Base-by-base conservation (phyloP, 2,113 vertebrate genomes). In the Oncorhynchus keta region DNA sequence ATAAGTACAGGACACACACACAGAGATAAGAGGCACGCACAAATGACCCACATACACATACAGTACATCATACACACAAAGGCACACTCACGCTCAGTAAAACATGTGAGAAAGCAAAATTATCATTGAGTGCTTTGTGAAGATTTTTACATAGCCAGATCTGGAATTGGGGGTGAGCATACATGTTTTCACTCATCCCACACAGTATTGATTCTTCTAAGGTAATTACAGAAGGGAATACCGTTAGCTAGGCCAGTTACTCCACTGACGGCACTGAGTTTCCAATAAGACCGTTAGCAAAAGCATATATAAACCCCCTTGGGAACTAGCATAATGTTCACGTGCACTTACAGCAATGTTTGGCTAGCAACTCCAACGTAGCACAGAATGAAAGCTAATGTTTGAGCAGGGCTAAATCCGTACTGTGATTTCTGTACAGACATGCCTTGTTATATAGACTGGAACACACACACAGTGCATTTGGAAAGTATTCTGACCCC, bases 1-100 rank as follows among this genome's bases (percentile, higher is more conserved):
- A 32, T 2, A 22, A 22, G 45, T 51, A 35, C n/a, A 30, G 16
- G 14, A 32, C 6, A 57, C n/a, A 30, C 57, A n/a, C 57, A n/a
- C 57, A 22, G 0, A 59, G 16, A 59, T n/a, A 73, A 73, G 57
- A 73, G 32, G 76, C 39, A 71, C 69, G 16, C 39, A 26, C n/a
- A 74, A 7, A 39, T 7, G 7, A 39, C 9, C 51, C 65, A n/a
- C 22, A 69, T 28, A 76, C 65, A 67, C 45, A 30, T 28, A 28
- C 28, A 28, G 28, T 9, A 32, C 28, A 57, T 45, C 39, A 45
- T 45, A 2, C n/a, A 66, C 73, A 74, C 59, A 80, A 20, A 55
- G 32, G 32, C 13, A 0, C n/a, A 65, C 5, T 22, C 16, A 6
- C 2, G 14, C 49, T 55, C 49, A 62, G 59, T 20, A 4, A 22